Evolutionary conservation across 2,888 invertebrate genomes (phyloP), one percentile per base, ranked within the genome.

Genomic region (Dryococelus australis): DNA sequence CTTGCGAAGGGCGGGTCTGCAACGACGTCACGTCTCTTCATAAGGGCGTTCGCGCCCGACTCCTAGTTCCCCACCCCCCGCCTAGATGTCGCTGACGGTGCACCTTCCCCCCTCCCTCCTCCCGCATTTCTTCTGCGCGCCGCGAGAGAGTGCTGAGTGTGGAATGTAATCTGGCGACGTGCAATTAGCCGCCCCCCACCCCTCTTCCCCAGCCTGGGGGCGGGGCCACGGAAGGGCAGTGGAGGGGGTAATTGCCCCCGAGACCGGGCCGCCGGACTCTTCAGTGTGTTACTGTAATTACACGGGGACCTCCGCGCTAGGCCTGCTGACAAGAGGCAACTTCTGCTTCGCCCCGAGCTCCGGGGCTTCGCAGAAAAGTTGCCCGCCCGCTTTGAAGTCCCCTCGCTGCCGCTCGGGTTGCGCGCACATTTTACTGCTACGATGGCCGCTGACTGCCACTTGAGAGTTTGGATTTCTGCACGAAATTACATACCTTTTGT

Each of bases 271-370:
- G 47, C 47, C 20, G 65, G 65, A 65, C 65, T 65, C 65, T 65
- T 65, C 65, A 65, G 20, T 24, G 65, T 65, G 65, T 65, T 65
- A 65, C 65, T 65, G 65, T 65, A 65, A 65, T 65, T 65, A 65
- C 65, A 65, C 65, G 24, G 65, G 65, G 65, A 16, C 8, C 65
- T 6, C 12, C 20, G 65, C 65, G 24, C 65, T n/a, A 6, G 47
- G 65, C 65, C 10, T 65, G 65, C 20, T 65, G 20, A 65, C 65
- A 47, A 47, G 47, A 12, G 47, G 16, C 47, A 47, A 47, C 47
- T 47, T 47, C 47, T 47, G 47, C 47, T 47, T 10, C 47, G 10
- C 47, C 16, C 12, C 47, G 47, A 16, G 12, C 47, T 12, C 47
- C 47, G 6, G 9, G 47, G 10, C 47, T 47, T 47, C 47, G 47